Evolutionary conservation across 2,113 vertebrate genomes (phyloP), one percentile per base, ranked within the genome.

Genomic region (Tinamus guttatus): DNA sequence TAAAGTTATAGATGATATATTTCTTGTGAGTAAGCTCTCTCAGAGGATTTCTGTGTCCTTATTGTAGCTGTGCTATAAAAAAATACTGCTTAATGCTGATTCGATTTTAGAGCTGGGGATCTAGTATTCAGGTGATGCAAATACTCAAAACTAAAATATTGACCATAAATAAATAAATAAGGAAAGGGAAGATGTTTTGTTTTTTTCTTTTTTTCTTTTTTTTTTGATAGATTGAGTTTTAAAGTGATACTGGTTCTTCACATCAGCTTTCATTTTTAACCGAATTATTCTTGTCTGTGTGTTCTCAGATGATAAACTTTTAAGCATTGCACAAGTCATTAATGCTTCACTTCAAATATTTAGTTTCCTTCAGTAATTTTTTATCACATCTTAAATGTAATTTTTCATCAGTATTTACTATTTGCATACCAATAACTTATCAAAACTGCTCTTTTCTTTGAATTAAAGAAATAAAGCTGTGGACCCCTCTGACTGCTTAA

Each of bases 391-490:
- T 73, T 52, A 56, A 62, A 28, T 49, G 4, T 65, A 74, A 60
- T 36, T 78, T 91, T 88, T 84, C 8, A 1, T 92, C 60, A 45
- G 14, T 8, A 7, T 19, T 86, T 52, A 45, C 45, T 41, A 51
- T 79, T 86, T n/a, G 58, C 8, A 64, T 20, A 40, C 30, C 52
- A 78, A 15, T 47, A 88, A 40, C 56, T 69, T 84, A 59, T 54
- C 34, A 87, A 34, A 20, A 20, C 24, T 15, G 11, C 20, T 92
- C 19, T 20, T 69, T 92, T 88, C 52, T 88, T 86, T 92, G 80
- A 95, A 79, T 43, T 62, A 96, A 95, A 92, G 27, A 90, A 91
- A 80, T 43, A 70, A 49, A 86, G 13, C 77, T 76, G 28, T 7
- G 3, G 7, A 36, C 71, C 28, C 90, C 56, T 40, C 41, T 90